Base-by-base conservation (phyloP, 2,797 vertebrate species). In the Rhynchonycteris naso region DNA sequence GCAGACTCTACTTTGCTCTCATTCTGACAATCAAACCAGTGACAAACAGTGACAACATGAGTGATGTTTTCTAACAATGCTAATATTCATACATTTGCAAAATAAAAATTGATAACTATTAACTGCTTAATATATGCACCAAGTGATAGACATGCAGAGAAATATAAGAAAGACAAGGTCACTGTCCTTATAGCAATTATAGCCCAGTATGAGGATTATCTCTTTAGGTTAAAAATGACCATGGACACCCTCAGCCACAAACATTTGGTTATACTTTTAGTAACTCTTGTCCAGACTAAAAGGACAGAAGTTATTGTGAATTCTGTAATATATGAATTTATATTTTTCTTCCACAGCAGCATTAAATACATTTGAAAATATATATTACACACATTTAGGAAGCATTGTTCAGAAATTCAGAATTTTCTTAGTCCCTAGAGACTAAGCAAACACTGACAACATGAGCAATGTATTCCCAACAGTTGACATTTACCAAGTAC, bases 341-440 rank as follows among this genome's bases (percentile, higher is more conserved):
- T 78, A 65, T 95, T 52, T 33, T 88, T 91, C 16, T 78, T 33
- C 21, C n/a, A 88, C 5, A 52, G 35, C 9, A 61, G 16, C 8
- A 66, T 84, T 72, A 85, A 79, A 65, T 65, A 84, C 2, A 59
- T 84, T 74, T 89, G 80, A 92, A 89, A 85, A 80, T 66, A n/a
- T 5, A 13, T 74, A 71, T 52, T 58, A 79, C 18, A 84, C 21
- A 65, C 65, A 85, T 58, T 76, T 78, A 81, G 88, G 38, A 74
- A 71, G 86, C 24, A 47, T 33, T 43, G n/a, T 47, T 76, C 28
- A 43, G 28, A 91, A 81, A 59, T 68, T 87, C 1, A 5, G 24
- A 84, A 88, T 79, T 58, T 72, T 35, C 38, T 89, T 72, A 85
- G 47, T 56, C 7, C 24, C 47, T 54, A 69, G 10, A 43, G 43